Base-by-base conservation (phyloP, 2,888 invertebrate genomes). In the Platycnemis pennipes region DNA sequence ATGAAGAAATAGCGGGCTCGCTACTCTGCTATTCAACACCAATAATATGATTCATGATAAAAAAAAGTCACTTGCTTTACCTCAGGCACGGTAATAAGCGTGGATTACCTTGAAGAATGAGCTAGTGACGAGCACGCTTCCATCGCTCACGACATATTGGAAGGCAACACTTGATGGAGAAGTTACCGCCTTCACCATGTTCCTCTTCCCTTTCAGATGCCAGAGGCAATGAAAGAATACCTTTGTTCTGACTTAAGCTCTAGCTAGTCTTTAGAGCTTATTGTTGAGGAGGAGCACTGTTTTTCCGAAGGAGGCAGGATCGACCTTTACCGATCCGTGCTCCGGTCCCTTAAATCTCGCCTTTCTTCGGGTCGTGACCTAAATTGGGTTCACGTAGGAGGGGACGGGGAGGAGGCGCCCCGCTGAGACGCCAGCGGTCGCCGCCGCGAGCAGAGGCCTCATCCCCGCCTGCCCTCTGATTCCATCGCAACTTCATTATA, bases 351-450 rank as follows among this genome's bases (percentile, higher is more conserved):
- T 37, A 77, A 77, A 77, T 37, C 37, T 37, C 8, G 77, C 77
- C n/a, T 77, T 0, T 37, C 77, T 13, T 37, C 37, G 77, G 77
- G 77, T 77, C 77, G 77, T 77, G 77, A 77, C 77, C 77, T 77
- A 77, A 77, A 77, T 77, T 77, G 37, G 77, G 37, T 37, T 77
- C 77, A 77, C 77, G 77, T 77, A 37, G 87, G 45, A 45, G 86
- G 86, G 37, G 42, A 26, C 0, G 37, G 19, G 44, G 86, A n/a
- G 45, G 45, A 5, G n/a, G 19, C 3, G 85, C 37, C 37, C 42
- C 22, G 86, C 13, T 7, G 87, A 26, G 87, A 26, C 45, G 77
- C 77, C 77, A 63, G 26, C 7, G 63, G 63, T 26, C 63, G 63
- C 56, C 19, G 56, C 56, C 22, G 56, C 19, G 22, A 63, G 5